Evolutionary conservation across 2,113 vertebrate species (phyloP).

Genomic region (Dromas ardeola): DNA sequence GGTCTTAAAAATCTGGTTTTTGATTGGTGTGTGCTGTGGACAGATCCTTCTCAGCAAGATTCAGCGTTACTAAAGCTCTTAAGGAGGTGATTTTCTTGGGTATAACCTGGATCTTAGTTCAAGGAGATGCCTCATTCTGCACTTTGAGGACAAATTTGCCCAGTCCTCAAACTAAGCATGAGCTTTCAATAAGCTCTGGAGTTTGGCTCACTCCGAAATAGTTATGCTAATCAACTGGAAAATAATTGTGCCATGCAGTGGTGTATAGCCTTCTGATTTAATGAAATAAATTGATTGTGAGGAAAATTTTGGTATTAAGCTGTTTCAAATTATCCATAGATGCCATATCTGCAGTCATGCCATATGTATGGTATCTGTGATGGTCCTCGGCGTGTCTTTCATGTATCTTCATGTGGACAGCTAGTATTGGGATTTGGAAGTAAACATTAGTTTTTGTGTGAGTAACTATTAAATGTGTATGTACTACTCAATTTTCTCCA

Average conservation of each 20-base stretch:
- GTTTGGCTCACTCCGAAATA: background rate
- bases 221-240: background rate
- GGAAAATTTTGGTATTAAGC: background rate
- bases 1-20: background rate
- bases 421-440: background rate
- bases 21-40: background rate
- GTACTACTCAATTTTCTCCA: accelerated
- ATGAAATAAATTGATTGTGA: background rate
- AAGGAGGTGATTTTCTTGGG: background rate
- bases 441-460: background rate
- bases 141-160: background rate
- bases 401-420: background rate
- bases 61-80: background rate
- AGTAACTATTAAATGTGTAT: background rate
- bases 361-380: background rate
- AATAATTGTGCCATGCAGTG: background rate
- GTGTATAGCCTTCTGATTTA: background rate
- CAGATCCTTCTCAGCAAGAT: background rate
- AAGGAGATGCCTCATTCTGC: background rate
- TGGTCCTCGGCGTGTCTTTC: background rate
- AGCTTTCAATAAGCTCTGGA: background rate
- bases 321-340: background rate
- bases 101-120: background rate
- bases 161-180: background rate
- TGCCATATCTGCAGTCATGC: background rate